Base-by-base conservation (phyloP, 2,113 vertebrate genomes). In the Pachycephala philippinensis region DNA sequence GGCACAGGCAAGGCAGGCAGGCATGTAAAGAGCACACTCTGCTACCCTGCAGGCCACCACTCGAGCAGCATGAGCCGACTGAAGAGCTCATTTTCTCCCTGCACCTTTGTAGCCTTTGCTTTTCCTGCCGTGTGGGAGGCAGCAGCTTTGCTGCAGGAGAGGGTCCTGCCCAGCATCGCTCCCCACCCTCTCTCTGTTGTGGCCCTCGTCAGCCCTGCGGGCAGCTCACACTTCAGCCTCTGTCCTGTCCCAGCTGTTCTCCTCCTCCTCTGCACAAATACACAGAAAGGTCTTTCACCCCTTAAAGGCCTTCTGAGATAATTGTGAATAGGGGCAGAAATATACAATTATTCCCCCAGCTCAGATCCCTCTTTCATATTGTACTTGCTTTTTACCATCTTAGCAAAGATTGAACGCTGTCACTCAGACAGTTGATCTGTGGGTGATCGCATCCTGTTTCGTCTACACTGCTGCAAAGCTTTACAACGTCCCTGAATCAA, bases 141-240 rank as follows among this genome's bases (percentile, higher is more conserved):
- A 86, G 68, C 53, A 72, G 75, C 61, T 50, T 56, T 83, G 53
- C 61, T 79, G 56, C 42, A 52, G 52, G 40, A 76, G 44, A 18
- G 1, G 2, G 6, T 74, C 49, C 40, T 30, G 28, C 19, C 22
- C 30, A 4, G 65, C 70, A 61, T 30, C 9, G 0, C n/a, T 35
- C 15, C 1, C 33, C 49, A 77, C 17, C 37, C 72, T 37, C 0
- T 1, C 39, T 66, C 26, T 19, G 39, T 24, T 0, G 0, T 2
- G 2, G 42, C 28, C 35, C 31, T 27, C 3, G 3, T 3, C 23
- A 71, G 53, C 57, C 28, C 15, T 10, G 57, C 5, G 1, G 44
- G 40, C 61, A 65, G 45, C 49, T 72, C 31, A 7, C 11, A 13
- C 66, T 83, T 23, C 23, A 71, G 30, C 69, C 72, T 66, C 56